Conservation (phyloP, 2,797 vertebrate genomes). For the Anabas testudineus region DNA sequence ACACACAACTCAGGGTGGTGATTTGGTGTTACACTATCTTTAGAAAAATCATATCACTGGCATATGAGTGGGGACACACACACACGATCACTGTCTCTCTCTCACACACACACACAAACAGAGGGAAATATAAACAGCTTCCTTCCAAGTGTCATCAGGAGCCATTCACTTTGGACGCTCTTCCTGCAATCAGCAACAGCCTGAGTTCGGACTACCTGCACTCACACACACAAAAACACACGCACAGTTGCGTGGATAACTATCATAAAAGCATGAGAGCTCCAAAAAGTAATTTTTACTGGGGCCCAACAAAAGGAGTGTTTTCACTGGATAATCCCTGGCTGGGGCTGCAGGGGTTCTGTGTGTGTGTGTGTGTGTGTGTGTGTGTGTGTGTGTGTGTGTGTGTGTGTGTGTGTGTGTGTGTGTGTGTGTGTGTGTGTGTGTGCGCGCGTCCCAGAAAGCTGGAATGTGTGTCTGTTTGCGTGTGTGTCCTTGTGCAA, state of each 20-base stretch:
- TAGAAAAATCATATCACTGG: conserved; percentile 44
- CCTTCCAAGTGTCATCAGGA: conserved; percentile 70
- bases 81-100: background rate
- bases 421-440: conserved; percentile 35
- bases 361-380: conserved; percentile 20
- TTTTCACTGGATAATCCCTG: conserved; percentile 80
- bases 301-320: conserved; percentile 78
- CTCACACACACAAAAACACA: conserved; percentile 19
- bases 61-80: conserved; percentile 8
- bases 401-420: conserved; percentile 18
- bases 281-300: conserved; percentile 80
- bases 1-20: conserved; percentile 36
- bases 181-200: conserved; percentile 61
- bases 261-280: conserved; percentile 71
- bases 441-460: conserved; percentile 25
- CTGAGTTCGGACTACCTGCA: conserved; percentile 59
- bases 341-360: conserved; percentile 58
- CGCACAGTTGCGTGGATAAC: conserved; percentile 49
- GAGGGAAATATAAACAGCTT: conserved; percentile 54
- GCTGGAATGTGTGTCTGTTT: conserved; percentile 53
- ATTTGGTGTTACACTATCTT: conserved; percentile 49
- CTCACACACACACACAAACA: conserved; percentile 26
- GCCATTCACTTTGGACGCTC: conserved; percentile 55
- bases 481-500: conserved; percentile 42
- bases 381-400: conserved; percentile 50